Evolutionary conservation across 2,113 vertebrate genomes (phyloP).

Genomic region (Vulpes vulpes): DNA sequence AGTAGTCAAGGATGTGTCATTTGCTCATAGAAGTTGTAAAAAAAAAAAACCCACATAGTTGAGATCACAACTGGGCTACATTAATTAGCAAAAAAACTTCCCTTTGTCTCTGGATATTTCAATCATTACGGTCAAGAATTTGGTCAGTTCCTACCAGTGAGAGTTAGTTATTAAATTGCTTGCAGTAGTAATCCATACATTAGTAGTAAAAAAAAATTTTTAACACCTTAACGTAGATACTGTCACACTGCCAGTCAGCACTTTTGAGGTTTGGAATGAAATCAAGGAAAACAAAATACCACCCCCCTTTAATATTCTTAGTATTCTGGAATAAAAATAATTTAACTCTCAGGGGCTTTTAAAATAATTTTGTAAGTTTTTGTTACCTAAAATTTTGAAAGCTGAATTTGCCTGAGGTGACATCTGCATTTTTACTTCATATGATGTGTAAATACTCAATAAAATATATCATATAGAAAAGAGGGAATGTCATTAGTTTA

Average conservation of each 20-base stretch:
- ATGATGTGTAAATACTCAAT: slow-evolving; percentile 36
- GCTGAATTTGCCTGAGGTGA: background rate
- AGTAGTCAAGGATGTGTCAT: background rate
- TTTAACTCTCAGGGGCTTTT: background rate
- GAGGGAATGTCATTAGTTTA: background rate
- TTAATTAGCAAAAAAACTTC: background rate
- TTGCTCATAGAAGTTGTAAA: slow-evolving; percentile 46
- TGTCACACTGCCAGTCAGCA: background rate
- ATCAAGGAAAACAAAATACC: background rate
- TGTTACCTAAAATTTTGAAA: slow-evolving; percentile 16
- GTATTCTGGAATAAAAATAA: slow-evolving; percentile 52
- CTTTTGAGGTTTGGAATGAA: background rate
- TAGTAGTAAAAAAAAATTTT: background rate
- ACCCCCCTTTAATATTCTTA: slow-evolving; percentile 10
- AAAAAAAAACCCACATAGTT: background rate
- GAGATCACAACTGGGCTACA: slow-evolving; percentile 3
- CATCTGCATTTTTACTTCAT: background rate
- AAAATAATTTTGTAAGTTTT: slow-evolving; percentile 46
- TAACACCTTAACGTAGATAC: background rate
- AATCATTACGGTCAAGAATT: slow-evolving; percentile 22
- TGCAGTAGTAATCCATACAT: background rate
- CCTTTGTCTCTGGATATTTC: slow-evolving; percentile 1
- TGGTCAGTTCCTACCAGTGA: background rate
- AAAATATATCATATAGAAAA: slow-evolving; percentile 34
- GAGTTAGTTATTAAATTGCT: slow-evolving; percentile 11